A percentile compares a stretch with the other conserved stretches of the same genome.
Conservation (phyloP, 2,797 vertebrate genomes). For the Meda fulgida region DNA sequence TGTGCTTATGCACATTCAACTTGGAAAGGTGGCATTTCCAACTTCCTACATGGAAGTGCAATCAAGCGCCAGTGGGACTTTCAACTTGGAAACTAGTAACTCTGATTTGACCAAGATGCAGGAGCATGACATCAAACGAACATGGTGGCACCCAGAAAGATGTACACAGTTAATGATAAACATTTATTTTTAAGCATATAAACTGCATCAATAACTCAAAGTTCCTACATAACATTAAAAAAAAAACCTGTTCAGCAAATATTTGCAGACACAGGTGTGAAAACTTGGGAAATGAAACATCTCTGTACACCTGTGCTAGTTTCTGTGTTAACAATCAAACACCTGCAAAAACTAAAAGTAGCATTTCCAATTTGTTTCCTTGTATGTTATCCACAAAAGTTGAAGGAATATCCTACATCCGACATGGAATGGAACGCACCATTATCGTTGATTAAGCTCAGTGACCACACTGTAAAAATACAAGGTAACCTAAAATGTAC, state of each 20-base stretch:
- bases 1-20: not conserved
- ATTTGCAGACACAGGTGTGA: not conserved
- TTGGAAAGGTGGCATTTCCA: not conserved
- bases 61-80: not conserved
- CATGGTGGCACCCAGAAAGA: not conserved
- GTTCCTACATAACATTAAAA: not conserved
- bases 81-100: not conserved
- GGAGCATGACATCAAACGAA: not conserved
- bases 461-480: not conserved
- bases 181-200: not conserved
- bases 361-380: not conserved
- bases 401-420: not conserved
- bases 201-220: not conserved
- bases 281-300: not conserved
- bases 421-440: not conserved
- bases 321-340: not conserved
- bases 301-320: not conserved
- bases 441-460: not conserved
- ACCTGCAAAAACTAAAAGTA: not conserved
- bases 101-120: not conserved
- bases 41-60: not conserved
- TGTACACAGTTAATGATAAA: not conserved
- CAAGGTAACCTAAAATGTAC: not conserved
- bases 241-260: not conserved
- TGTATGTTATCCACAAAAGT: not conserved